A percentile compares a stretch with the other conserved stretches of the same genome.
Evolutionary conservation across 2,113 vertebrate genomes (phyloP).

Genomic region (Dromaius novaehollandiae): DNA sequence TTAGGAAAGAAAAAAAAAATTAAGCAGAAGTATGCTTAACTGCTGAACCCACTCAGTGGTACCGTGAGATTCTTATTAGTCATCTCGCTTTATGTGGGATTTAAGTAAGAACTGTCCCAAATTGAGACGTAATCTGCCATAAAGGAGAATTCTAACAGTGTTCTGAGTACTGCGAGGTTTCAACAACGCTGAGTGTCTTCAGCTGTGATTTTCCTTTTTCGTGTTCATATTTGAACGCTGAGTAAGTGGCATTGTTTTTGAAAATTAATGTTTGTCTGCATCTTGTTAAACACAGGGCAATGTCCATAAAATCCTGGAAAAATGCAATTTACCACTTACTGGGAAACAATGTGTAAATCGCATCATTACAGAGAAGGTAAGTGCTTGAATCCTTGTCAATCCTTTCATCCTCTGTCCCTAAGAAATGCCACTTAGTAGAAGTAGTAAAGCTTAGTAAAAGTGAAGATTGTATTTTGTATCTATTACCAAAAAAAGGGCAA

Average conservation of each 20-base stretch:
- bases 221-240: background rate
- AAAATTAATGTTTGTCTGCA: background rate
- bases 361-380: conserved; percentile 98
- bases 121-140: background rate
- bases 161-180: background rate
- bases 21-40: background rate
- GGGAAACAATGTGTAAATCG: conserved; percentile 95
- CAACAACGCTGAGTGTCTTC: background rate
- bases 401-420: background rate
- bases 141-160: background rate
- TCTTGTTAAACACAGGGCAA: conserved; percentile 83
- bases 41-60: background rate
- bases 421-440: background rate
- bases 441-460: background rate
- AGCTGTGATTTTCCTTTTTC: background rate
- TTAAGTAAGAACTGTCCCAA: background rate
- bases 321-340: conserved; percentile 91
- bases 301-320: conserved; percentile 94
- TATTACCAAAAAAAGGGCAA: background rate
- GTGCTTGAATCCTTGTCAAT: background rate
- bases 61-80: background rate
- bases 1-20: background rate
- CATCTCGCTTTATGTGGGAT: background rate
- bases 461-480: background rate
- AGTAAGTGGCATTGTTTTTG: background rate